These are phyloP conservation scores for Eulemur mongoz DNA, from an alignment of 2,797 vertebrate genomes.

Conservation along the genomic window DNA sequence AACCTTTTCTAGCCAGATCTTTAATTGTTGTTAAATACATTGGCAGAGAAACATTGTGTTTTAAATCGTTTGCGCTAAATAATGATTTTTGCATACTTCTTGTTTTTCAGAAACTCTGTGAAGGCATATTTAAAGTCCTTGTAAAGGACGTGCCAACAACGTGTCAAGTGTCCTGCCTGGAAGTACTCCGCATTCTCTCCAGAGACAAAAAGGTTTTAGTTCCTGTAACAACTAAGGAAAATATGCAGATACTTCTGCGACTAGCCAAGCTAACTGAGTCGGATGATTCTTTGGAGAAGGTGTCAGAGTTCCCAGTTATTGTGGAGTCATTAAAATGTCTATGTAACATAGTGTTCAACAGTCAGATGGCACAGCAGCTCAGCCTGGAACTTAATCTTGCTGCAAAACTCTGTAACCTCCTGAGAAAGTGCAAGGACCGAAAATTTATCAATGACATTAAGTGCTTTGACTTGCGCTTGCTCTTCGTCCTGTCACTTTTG, in stretches of 20 bases:
- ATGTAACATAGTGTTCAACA: constrained; percentile 98
- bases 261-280: constrained; percentile 88
- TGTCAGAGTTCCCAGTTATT: constrained; percentile 89
- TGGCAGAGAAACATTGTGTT: constrained; percentile 10
- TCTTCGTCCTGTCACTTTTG: constrained; percentile 97
- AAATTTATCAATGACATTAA: constrained; percentile 91
- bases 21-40: neutral
- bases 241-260: constrained; percentile 92
- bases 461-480: constrained; percentile 95
- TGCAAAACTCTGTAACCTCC: constrained; percentile 90
- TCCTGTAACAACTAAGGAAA: constrained; percentile 94
- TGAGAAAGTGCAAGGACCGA: constrained; percentile 86
- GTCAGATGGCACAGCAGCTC: constrained; percentile 93
- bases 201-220: constrained; percentile 95
- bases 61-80: constrained; percentile 50
- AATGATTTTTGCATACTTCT: constrained; percentile 53
- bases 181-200: constrained; percentile 97
- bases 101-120: constrained; percentile 92
- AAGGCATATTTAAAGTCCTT: constrained; percentile 91
- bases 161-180: constrained; percentile 94
- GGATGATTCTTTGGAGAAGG: constrained; percentile 86
- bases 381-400: constrained; percentile 94
- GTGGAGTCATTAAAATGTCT: constrained; percentile 99
- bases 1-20: neutral
- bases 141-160: constrained; percentile 88